These are phyloP conservation scores for Takifugu rubripes DNA, from an alignment of 2,797 vertebrate genomes.

Conservation along the genomic window DNA sequence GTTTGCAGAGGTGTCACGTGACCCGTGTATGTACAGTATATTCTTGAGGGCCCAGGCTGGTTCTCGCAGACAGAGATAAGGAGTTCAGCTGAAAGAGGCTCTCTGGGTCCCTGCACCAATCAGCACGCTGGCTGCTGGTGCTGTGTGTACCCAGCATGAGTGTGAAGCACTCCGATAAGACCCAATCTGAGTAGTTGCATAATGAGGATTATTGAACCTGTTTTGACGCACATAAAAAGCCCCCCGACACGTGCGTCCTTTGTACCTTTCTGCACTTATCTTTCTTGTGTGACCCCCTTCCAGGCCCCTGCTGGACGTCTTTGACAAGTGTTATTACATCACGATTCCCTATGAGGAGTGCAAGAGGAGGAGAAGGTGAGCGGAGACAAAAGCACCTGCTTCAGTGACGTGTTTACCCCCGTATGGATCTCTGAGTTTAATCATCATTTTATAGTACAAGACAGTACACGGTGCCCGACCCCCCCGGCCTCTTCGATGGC, in stretches of 20 bases:
- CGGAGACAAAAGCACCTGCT: not conserved
- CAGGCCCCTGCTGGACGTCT: slow-evolving; percentile 84
- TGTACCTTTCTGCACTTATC: not conserved
- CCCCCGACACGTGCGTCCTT: too few relatives aligned
- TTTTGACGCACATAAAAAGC: too few relatives aligned
- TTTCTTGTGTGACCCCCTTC: slow-evolving; percentile 3
- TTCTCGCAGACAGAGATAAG: slow-evolving; percentile 55
- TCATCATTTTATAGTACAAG: slow-evolving; percentile 74
- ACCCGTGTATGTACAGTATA: not conserved
- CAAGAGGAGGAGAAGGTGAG: slow-evolving; percentile 88
- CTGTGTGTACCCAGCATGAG: not conserved
- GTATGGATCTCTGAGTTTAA: not conserved
- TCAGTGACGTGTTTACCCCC: too few relatives aligned
- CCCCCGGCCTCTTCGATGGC: slow-evolving; percentile 88
- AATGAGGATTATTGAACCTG: slow-evolving; percentile 1
- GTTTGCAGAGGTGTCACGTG: not conserved
- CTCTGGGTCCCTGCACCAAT: slow-evolving; percentile 6
- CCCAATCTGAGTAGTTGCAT: not conserved
- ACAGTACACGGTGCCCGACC: slow-evolving; percentile 85
- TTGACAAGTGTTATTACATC: slow-evolving; percentile 83
- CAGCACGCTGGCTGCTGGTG: not conserved
- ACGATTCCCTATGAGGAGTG: slow-evolving; percentile 86
- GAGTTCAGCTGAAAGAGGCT: slow-evolving; percentile 41
- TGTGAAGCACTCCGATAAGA: slow-evolving; percentile 31
- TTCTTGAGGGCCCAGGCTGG: not conserved